Conservation (phyloP, 2,797 vertebrate species). For the Odontamblyopus lacepedii region DNA sequence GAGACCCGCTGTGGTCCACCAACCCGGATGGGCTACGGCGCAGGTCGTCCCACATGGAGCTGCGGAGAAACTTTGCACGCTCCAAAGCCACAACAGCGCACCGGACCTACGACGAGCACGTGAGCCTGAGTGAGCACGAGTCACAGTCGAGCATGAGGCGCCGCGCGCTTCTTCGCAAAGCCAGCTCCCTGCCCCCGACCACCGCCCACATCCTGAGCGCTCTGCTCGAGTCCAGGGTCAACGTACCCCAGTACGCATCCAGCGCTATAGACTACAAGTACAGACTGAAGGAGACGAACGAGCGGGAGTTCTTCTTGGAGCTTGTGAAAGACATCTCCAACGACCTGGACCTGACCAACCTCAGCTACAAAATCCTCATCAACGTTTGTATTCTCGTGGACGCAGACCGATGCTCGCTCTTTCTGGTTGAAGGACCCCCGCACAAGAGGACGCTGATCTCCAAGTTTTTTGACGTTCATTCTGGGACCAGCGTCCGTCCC, state of each 20-base stretch:
- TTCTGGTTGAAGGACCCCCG: constrained; percentile 81
- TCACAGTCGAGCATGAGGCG: constrained; percentile 79
- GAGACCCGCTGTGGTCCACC: constrained; percentile 64
- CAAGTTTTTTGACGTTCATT: constrained; percentile 82
- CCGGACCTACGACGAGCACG: constrained; percentile 81
- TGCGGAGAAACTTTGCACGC: constrained; percentile 80
- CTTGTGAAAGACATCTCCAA: constrained; percentile 84
- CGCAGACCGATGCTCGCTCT: constrained; percentile 82
- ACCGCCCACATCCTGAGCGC: constrained; percentile 83
- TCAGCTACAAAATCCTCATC: constrained; percentile 84
- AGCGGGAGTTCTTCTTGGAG: constrained; percentile 83
- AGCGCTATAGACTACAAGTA: constrained; percentile 83
- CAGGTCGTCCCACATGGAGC: constrained; percentile 81
- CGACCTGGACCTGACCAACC: constrained; percentile 80
- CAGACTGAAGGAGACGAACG: constrained; percentile 79
- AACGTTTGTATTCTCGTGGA: constrained; percentile 83
- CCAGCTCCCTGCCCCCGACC: constrained; percentile 83
- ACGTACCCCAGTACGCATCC: constrained; percentile 79
- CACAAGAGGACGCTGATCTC: constrained; percentile 82
- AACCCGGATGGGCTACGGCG: constrained; percentile 75
- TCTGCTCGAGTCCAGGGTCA: constrained; percentile 82
- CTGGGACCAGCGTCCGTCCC: constrained; percentile 78
- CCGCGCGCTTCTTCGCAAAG: constrained; percentile 82
- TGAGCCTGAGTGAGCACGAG: constrained; percentile 73
- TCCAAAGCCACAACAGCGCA: constrained; percentile 80